Percentiles rank a stretch among this genome's conserved stretches.
phyloP scores from a whole-genome alignment of 2,888 invertebrate species.

The Rosalia funebris region DNA sequence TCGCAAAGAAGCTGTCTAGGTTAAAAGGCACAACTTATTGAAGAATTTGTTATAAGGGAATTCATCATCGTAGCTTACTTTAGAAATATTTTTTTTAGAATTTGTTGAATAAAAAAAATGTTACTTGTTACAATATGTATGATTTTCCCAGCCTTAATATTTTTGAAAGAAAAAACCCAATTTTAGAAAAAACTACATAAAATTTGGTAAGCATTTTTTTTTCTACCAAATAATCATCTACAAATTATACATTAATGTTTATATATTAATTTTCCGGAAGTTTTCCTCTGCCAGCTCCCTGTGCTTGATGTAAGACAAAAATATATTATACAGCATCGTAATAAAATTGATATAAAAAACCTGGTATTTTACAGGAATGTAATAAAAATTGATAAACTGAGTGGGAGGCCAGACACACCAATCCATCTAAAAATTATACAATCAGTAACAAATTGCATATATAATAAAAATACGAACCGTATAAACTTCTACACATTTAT shows the following conservation, averaged over 20 bases:
- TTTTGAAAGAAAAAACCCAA: background rate
- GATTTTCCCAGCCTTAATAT: background rate
- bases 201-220: background rate
- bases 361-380: slow-evolving; percentile 81
- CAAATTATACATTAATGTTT: too few species aligned
- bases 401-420: slow-evolving; percentile 92
- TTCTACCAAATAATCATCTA: too few species aligned
- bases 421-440: slow-evolving; percentile 74
- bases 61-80: slow-evolving; percentile 13
- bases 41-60: slow-evolving; percentile 7
- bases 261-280: background rate
- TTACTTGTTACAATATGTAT: slow-evolving; percentile 16
- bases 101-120: slow-evolving; percentile 23
- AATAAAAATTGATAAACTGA: slow-evolving; percentile 90
- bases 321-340: slow-evolving; percentile 88
- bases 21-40: slow-evolving; percentile 6
- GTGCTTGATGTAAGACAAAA: slow-evolving; percentile 90
- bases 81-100: slow-evolving; percentile 17
- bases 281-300: slow-evolving; percentile 44
- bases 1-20: slow-evolving; percentile 11
- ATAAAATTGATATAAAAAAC: slow-evolving; percentile 88
- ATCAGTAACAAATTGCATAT: background rate
- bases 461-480: background rate
- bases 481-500: slow-evolving; percentile 75
- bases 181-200: background rate